phyloP scores from a whole-genome alignment of 2,797 vertebrate genomes.

The Bradypodion ventrale region DNA sequence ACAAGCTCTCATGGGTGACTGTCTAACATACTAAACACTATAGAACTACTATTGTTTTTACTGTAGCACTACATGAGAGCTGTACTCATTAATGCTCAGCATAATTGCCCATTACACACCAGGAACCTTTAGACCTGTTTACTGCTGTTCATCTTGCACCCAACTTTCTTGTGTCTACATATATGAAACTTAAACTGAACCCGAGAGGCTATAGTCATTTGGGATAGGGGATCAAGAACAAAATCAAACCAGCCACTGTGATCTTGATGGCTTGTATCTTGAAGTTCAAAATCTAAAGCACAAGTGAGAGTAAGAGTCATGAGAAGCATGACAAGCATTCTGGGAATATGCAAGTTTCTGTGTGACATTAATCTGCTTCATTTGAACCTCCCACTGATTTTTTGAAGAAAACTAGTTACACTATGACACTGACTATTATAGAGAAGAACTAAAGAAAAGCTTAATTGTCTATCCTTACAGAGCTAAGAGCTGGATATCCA shows the following conservation, averaged over 20 bases:
- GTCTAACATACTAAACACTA: too few relatives aligned
- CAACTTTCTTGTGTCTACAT: neutral
- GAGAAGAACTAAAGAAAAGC: neutral
- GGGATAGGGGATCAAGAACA: neutral
- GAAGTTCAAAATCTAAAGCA: neutral
- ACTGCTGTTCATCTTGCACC: neutral
- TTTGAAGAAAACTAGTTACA: neutral
- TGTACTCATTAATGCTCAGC: too few relatives aligned
- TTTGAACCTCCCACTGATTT: neutral
- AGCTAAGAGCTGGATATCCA: neutral
- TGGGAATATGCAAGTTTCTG: neutral
- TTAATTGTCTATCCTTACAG: neutral
- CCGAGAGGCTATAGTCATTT: neutral
- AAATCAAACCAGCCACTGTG: neutral
- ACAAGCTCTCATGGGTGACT: neutral
- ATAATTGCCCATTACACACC: neutral
- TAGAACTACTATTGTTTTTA: too few relatives aligned
- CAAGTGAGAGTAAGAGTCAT: neutral
- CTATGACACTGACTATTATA: too few relatives aligned
- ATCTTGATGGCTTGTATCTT: neutral
- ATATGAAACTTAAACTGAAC: neutral
- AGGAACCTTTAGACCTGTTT: neutral
- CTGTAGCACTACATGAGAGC: too few relatives aligned
- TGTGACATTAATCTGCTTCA: neutral
- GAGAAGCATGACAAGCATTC: neutral